These are phyloP conservation scores for Strix uralensis DNA, from an alignment of 2,113 vertebrate genomes.

Conservation along the genomic window DNA sequence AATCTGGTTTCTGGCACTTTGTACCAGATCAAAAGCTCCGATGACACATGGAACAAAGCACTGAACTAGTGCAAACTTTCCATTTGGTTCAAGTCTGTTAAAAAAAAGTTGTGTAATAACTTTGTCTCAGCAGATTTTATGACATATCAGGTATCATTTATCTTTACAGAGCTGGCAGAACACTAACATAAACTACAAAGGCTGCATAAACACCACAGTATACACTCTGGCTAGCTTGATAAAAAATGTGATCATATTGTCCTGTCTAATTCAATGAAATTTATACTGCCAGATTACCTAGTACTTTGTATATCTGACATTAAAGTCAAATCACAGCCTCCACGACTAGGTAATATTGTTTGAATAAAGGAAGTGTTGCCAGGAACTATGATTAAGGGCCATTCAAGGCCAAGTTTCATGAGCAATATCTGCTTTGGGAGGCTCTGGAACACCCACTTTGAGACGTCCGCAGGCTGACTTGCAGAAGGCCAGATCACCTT, in stretches of 20 bases:
- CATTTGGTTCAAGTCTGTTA: not conserved
- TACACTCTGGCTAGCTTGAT: not conserved
- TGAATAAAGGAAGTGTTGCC: not conserved
- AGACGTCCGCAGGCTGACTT: not conserved
- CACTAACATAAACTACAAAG: not conserved
- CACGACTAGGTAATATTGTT: not conserved
- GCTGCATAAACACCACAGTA: not conserved
- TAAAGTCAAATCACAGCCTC: not conserved
- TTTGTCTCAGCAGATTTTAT: not conserved
- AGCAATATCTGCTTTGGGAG: not conserved
- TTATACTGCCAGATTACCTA: not conserved
- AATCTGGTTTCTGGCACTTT: not conserved
- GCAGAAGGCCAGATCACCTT: not conserved
- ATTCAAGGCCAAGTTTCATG: not conserved
- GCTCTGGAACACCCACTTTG: not conserved
- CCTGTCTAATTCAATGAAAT: not conserved
- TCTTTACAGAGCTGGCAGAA: not conserved
- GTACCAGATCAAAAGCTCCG: not conserved
- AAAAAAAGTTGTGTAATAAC: not conserved
- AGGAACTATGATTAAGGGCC: not conserved
- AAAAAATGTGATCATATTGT: not conserved
- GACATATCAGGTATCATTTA: not conserved
- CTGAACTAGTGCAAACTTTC: not conserved
- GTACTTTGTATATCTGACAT: not conserved
- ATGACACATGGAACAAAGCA: not conserved